Base-by-base conservation (phyloP, 2,113 vertebrate genomes). In the Buteo buteo region DNA sequence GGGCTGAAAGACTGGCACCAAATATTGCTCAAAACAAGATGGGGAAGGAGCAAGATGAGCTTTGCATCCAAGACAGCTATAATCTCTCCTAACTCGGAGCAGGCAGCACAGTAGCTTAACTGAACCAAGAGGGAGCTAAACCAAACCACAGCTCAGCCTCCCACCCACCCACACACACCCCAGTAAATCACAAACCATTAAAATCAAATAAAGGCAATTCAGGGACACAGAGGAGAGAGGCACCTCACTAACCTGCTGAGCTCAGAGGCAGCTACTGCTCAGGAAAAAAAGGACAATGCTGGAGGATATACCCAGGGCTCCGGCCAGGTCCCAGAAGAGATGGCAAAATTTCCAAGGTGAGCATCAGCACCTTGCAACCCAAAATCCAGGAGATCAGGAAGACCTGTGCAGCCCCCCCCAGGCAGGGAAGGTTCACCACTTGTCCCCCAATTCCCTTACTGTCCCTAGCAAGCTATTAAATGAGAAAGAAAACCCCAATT, bases 341-440 rank as follows among this genome's bases (percentile, higher is more conserved):
- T 0, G 5, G 11, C 17, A 64, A 49, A 59, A 38, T 4, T 10
- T 21, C 77, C 32, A 40, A 69, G 38, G n/a, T 38, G 47, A 38
- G 49, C 10, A 61, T 13, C 24, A 77, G 19, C 9, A 40, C 17
- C 11, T 55, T 16, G 3, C 31, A 58, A 22, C 11, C 62, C 82
- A 29, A 59, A 88, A 72, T 44, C 52, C 64, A 42, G 3, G 13
- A 1, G 11, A 3, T 7, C 29, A 16, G 31, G 28, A 40, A 50
- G 26, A 49, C 13, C 19, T 3, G 1, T 0, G 3, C 19, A 52
- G 16, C 11, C 22, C 11, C 4, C 7, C 13, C 6, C 16, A 10
- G 4, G 10, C 47, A 62, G 2, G 2, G 4, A 4, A 3, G 6
- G 11, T 2, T 4, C 29, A 7, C 24, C 2, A 15, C 2, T 10